Conservation (phyloP, 2,888 invertebrate species). For the Baronia brevicornis region DNA sequence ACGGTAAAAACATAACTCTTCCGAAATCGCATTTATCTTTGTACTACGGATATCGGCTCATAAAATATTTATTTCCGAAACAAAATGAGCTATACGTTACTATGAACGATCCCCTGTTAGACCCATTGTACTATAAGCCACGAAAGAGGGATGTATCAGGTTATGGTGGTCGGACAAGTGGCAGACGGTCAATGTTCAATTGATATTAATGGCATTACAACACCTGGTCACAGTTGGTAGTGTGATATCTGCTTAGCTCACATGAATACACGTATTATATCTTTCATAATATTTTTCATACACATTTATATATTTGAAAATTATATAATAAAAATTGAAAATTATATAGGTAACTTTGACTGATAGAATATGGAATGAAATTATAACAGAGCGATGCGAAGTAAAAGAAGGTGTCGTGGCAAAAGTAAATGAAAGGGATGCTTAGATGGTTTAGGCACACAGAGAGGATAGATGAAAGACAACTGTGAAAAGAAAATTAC, state of each 20-base stretch:
- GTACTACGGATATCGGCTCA: constrained; percentile 50
- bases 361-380: no score
- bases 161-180: constrained; percentile 34
- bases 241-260: constrained; percentile 36
- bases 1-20: constrained; percentile 34
- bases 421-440: no score
- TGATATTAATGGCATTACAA: constrained; percentile 66
- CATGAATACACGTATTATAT: constrained; percentile 28
- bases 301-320: constrained; percentile 3
- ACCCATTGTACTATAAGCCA: constrained; percentile 16
- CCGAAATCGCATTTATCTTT: constrained; percentile 60
- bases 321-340: no score
- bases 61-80: constrained; percentile 58
- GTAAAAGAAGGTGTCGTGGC: no score
- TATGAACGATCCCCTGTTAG: constrained; percentile 16
- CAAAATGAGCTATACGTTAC: constrained; percentile 29
- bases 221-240: constrained; percentile 61
- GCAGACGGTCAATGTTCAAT: constrained; percentile 64
- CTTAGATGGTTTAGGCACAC: no score
- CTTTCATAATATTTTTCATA: constrained; percentile 6
- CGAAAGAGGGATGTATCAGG: constrained; percentile 32
- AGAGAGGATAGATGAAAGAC: no score
- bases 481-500: no score
- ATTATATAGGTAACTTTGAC: no score
- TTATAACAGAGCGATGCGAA: no score